Conservation (phyloP, 2,113 vertebrate species). For the Aspidoscelis tigris region DNA sequence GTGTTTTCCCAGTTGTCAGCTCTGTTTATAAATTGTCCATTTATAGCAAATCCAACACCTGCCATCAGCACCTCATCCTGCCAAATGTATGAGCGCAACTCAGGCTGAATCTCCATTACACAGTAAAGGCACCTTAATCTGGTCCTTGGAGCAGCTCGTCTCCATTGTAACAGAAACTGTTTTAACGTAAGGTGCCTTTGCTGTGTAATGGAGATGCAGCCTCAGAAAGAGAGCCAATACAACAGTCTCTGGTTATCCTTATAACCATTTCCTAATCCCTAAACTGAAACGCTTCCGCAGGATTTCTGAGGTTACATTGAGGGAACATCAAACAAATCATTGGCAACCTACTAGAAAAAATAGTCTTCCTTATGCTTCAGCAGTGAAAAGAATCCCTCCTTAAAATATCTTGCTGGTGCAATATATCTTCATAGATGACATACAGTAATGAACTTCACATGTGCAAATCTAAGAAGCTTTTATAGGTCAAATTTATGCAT, state of each 20-base stretch:
- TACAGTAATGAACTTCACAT: background rate
- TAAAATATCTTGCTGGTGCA: background rate
- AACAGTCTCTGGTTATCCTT: background rate
- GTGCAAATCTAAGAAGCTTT: background rate
- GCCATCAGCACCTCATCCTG: slow-evolving; percentile 75
- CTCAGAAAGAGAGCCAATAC: slow-evolving; percentile 42
- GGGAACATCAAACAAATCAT: slow-evolving; percentile 9
- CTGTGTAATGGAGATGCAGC: too few species aligned
- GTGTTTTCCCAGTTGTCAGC: slow-evolving; percentile 84
- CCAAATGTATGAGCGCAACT: slow-evolving; percentile 60
- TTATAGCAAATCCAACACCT: slow-evolving; percentile 83
- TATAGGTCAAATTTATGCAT: background rate
- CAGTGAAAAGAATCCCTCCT: background rate
- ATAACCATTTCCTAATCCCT: slow-evolving; percentile 45
- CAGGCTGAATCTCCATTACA: background rate
- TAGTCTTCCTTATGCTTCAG: slow-evolving; percentile 13
- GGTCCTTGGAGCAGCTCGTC: too few species aligned
- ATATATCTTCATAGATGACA: background rate
- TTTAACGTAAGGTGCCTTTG: too few species aligned
- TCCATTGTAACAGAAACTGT: too few species aligned
- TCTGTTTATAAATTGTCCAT: slow-evolving; percentile 82
- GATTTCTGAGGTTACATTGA: slow-evolving; percentile 46
- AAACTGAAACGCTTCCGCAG: slow-evolving; percentile 44
- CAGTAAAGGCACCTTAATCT: too few species aligned
- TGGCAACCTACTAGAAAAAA: slow-evolving; percentile 1